Base-by-base conservation (phyloP, 1,140 invertebrate species). In the Drosophila sp. region DNA sequence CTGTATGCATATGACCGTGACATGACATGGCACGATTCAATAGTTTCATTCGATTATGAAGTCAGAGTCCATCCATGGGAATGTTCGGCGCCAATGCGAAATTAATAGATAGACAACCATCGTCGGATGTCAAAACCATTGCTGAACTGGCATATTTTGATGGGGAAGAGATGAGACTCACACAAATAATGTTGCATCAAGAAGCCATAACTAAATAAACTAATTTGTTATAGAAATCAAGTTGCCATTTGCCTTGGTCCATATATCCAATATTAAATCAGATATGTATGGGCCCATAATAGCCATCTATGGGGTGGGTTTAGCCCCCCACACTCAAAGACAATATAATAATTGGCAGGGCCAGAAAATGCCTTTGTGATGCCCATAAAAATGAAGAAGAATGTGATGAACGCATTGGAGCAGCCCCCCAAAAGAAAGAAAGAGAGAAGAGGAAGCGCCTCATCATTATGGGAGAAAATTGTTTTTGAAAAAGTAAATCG, bases 401-500 rank as follows among this genome's bases (percentile, higher is more conserved):
- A 71, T 71, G 65, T 72, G 57, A 30, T 57, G 67, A 29, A 69
- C 70, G 27, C 30, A 57, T 66, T 38, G 50, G 47, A 32, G 17
- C 17, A 17, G 17, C 17, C 17, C 17, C 17, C 17, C 17, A 17
- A 17, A 17, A 17, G 17, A 17, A 17, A 17, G 17, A 17, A 17
- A 17, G 17, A 17, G 17, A 17, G 17, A 17, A 17, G 17, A 32
- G 60, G 73, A 81, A 72, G 70, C 55, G 57, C 35, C 63, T 69
- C 76, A 83, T 76, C 76, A 83, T 83, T 83, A 83, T 70, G 60
- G 64, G 58, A 76, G 72, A 70, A 79, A 84, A 83, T 79, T 84
- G 81, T 76, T 84, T 84, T 84, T 67, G 72, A 83, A 84, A 83
- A 76, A 78, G 80, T 79, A 84, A 80, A 84, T 84, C 80, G 80